These are phyloP conservation scores for Bufotes viridis DNA, from an alignment of 2,797 vertebrate species.

Conservation along the genomic window DNA sequence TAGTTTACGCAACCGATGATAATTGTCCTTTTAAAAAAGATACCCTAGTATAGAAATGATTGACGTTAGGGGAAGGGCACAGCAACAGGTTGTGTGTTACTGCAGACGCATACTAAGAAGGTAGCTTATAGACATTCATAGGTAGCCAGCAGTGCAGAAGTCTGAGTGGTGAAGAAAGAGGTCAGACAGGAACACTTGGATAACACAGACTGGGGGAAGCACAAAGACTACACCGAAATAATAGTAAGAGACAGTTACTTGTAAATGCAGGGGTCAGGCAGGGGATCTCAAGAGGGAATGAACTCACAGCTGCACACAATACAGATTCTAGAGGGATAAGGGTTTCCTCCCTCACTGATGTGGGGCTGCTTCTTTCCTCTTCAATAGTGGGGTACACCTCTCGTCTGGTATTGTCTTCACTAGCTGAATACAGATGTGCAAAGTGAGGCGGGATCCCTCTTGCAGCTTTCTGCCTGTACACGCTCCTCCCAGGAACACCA, in stretches of 20 bases:
- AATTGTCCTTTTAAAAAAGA: not conserved
- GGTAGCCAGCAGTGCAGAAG: not conserved
- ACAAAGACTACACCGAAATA: slow-evolving; percentile 22
- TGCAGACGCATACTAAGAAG: not conserved
- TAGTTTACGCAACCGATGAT: not conserved
- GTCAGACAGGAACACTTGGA: slow-evolving; percentile 20
- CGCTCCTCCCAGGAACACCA: slow-evolving; percentile 62
- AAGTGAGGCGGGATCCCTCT: slow-evolving; percentile 41
- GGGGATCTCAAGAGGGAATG: not conserved
- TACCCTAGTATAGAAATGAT: slow-evolving; percentile 8
- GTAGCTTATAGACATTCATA: not conserved
- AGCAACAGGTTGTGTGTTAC: not conserved
- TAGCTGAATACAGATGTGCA: slow-evolving; percentile 56
- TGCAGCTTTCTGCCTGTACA: slow-evolving; percentile 20
- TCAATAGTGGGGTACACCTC: slow-evolving; percentile 21
- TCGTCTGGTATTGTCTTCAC: slow-evolving; percentile 45
- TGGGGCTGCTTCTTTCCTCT: slow-evolving; percentile 9
- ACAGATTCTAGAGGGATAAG: not conserved
- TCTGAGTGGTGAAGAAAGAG: not conserved
- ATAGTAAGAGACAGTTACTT: slow-evolving; percentile 14
- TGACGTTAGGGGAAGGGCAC: not conserved
- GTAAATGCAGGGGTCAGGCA: not conserved
- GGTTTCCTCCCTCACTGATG: slow-evolving; percentile 22
- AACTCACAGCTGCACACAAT: slow-evolving; percentile 45
- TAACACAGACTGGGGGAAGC: slow-evolving; percentile 2